A percentile compares a stretch with the other conserved stretches of the same genome.
Conservation (phyloP, 2,113 vertebrate species). For the Caranx ignobilis region DNA sequence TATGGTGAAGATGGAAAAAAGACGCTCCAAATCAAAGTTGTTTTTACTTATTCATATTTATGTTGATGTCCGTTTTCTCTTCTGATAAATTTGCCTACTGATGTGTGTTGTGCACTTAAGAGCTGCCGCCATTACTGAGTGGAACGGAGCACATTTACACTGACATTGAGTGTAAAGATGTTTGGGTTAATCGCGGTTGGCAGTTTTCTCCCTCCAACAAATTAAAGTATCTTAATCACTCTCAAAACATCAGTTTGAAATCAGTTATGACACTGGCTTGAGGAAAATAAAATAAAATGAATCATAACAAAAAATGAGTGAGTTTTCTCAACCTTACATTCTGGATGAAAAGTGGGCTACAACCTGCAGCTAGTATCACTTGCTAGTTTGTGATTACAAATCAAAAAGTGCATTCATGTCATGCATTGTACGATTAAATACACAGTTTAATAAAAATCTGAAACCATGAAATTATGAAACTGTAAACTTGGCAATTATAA, state of each 20-base stretch:
- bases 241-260: conserved; percentile 5
- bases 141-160: not conserved
- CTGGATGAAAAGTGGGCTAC: not conserved
- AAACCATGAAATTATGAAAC: not conserved
- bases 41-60: not conserved
- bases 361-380: not conserved
- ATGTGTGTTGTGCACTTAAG: too few species aligned
- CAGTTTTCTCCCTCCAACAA: not conserved
- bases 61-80: not conserved
- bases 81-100: not conserved
- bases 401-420: not conserved
- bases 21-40: not conserved
- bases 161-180: not conserved
- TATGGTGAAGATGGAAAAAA: not conserved
- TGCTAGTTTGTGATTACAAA: not conserved
- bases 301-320: not conserved
- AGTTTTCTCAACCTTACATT: not conserved
- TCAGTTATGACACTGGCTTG: not conserved
- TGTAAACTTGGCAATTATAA: not conserved
- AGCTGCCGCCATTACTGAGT: not conserved
- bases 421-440: not conserved
- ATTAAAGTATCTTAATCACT: not conserved
- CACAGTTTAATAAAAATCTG: not conserved
- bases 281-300: not conserved
- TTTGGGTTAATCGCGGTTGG: not conserved